A percentile compares a stretch with the other conserved stretches of the same genome.
These are phyloP conservation scores for Leptinotarsa rubiginosa DNA, from an alignment of 2,888 invertebrate genomes.

Conservation along the genomic window DNA sequence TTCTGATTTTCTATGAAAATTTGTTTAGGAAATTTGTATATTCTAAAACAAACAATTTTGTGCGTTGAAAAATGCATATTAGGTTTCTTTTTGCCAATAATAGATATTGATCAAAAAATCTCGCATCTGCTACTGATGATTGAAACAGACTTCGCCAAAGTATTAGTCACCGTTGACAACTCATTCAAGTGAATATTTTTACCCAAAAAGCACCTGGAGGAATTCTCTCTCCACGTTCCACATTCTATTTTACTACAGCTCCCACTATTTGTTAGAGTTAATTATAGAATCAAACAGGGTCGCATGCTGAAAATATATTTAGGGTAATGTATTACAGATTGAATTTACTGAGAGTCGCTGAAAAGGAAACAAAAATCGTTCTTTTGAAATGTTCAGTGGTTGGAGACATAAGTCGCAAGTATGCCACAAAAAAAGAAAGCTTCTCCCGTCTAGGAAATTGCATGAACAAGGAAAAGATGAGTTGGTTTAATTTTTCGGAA, in stretches of 20 bases:
- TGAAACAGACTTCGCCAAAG: constrained; percentile 9
- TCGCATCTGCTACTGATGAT: not conserved
- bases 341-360: not conserved
- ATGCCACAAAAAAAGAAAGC: too few relatives aligned
- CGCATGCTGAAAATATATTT: constrained; percentile 11
- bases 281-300: constrained; percentile 38
- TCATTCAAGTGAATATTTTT: constrained; percentile 44
- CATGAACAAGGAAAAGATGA: too few relatives aligned
- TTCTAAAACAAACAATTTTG: not conserved
- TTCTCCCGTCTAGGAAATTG: too few relatives aligned
- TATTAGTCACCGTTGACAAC: constrained; percentile 27
- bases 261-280: constrained; percentile 37
- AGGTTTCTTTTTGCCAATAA: constrained; percentile 8
- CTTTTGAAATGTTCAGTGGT: too few relatives aligned
- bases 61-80: not conserved
- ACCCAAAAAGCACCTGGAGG: constrained; percentile 51
- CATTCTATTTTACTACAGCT: constrained; percentile 47
- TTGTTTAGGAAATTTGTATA: too few relatives aligned
- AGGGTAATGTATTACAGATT: constrained; percentile 7
- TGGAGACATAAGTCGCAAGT: too few relatives aligned
- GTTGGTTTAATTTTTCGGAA: too few relatives aligned
- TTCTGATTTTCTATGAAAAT: too few relatives aligned
- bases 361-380: not conserved
- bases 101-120: not conserved
- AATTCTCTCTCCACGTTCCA: constrained; percentile 46